A percentile compares a stretch with the other conserved stretches of the same genome.
These are phyloP conservation scores for Otolemur crassicaudatus DNA, from an alignment of 2,797 vertebrate species.

Conservation along the genomic window DNA sequence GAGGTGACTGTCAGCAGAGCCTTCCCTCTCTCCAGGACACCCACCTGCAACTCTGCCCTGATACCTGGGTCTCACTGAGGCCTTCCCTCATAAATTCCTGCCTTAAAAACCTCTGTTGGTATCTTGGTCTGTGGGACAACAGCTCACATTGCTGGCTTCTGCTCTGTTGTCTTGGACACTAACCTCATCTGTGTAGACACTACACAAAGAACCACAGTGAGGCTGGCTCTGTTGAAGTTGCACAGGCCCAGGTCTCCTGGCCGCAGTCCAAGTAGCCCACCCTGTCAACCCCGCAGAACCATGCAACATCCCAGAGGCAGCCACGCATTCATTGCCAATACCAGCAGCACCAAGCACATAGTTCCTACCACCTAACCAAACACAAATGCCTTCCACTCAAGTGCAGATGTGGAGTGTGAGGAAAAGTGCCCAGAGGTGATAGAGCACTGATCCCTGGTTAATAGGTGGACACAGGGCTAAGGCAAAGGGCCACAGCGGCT, in stretches of 20 bases:
- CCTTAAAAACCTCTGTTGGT: background rate
- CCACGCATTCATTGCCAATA: background rate
- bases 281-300: conserved; percentile 40
- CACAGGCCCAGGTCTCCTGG: background rate
- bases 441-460: accelerated
- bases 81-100: conserved; percentile 1
- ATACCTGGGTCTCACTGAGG: background rate
- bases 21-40: background rate
- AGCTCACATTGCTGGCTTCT: background rate
- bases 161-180: conserved; percentile 39
- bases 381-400: conserved; percentile 54
- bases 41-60: background rate
- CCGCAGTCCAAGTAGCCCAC: conserved; percentile 61
- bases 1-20: background rate
- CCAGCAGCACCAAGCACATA: background rate
- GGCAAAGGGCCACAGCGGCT: background rate
- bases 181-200: conserved; percentile 26
- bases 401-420: background rate
- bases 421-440: background rate
- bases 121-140: background rate
- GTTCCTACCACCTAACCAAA: conserved; percentile 70
- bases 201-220: conserved; percentile 38
- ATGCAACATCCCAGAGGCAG: background rate
- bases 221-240: conserved; percentile 15
- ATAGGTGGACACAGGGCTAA: background rate